Conservation (phyloP, 2,113 vertebrate genomes). For the Phylloscopus trochilus region DNA sequence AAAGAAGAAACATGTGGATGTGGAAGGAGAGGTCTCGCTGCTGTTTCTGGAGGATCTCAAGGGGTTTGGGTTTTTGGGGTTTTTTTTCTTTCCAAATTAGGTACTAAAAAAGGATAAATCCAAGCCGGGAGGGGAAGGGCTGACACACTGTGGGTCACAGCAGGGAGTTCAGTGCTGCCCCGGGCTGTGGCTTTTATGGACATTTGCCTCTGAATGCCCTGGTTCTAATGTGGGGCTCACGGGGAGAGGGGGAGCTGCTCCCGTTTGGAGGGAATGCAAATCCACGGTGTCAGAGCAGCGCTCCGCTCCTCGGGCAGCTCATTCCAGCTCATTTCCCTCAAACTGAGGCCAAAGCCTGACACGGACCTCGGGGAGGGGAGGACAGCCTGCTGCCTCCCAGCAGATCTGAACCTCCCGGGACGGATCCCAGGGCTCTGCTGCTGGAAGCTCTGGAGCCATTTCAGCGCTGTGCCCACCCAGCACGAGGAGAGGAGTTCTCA, state of each 20-base stretch:
- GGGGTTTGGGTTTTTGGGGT: no score
- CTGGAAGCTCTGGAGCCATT: rapidly evolving
- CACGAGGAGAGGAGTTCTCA: rapidly evolving
- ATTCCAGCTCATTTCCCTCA: not conserved
- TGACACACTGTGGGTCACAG: not conserved
- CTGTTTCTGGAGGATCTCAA: not conserved
- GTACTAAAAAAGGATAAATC: not conserved
- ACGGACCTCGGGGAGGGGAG: not conserved
- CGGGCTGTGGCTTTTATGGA: not conserved
- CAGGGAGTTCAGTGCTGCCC: not conserved
- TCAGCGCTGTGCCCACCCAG: not conserved
- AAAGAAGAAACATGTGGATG: not conserved
- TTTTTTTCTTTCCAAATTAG: not conserved
- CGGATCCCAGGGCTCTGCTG: not conserved
- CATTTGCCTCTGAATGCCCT: rapidly evolving
- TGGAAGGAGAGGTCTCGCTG: not conserved
- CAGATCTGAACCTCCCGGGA: not conserved
- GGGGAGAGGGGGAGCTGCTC: not conserved
- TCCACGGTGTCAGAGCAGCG: not conserved
- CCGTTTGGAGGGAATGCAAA: not conserved
- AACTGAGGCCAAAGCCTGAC: not conserved
- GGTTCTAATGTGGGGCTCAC: not conserved
- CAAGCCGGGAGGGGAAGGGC: not conserved
- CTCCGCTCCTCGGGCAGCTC: constrained; percentile 1
- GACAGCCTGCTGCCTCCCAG: not conserved